These are phyloP conservation scores for Rhegmatorhina hoffmannsi DNA, from an alignment of 2,113 vertebrate species.

Conservation along the genomic window DNA sequence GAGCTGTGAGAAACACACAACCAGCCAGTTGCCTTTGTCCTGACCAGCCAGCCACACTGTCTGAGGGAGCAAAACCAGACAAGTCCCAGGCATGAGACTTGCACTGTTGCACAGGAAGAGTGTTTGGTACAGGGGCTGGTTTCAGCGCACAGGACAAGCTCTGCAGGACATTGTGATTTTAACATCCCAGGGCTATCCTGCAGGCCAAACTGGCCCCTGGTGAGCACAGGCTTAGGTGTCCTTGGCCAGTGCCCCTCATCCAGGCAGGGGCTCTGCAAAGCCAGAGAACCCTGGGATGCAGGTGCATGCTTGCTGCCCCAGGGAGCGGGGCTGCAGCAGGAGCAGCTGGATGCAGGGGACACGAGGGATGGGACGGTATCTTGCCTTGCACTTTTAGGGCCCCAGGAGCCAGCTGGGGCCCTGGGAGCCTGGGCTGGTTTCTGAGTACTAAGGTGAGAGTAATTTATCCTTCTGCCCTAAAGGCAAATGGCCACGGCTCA, in stretches of 20 bases:
- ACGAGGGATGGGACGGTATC: rapidly evolving
- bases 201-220: neutral
- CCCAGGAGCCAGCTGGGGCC: no score
- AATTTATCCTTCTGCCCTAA: neutral
- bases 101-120: neutral
- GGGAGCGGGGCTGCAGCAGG: neutral
- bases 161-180: neutral
- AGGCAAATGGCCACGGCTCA: neutral
- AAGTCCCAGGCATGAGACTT: neutral
- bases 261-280: neutral
- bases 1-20: neutral
- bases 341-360: neutral
- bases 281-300: neutral
- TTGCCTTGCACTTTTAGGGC: neutral
- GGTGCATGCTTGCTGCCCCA: rapidly evolving
- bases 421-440: neutral
- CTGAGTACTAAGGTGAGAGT: neutral
- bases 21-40: neutral
- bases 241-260: neutral
- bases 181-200: rapidly evolving
- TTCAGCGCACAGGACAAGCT: neutral
- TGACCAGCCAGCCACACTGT: rapidly evolving
- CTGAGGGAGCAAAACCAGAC: neutral
- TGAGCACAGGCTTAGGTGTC: neutral
- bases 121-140: rapidly evolving